Conservation (phyloP, 1,140 invertebrate species). For the Anagrus nilaparvatae region DNA sequence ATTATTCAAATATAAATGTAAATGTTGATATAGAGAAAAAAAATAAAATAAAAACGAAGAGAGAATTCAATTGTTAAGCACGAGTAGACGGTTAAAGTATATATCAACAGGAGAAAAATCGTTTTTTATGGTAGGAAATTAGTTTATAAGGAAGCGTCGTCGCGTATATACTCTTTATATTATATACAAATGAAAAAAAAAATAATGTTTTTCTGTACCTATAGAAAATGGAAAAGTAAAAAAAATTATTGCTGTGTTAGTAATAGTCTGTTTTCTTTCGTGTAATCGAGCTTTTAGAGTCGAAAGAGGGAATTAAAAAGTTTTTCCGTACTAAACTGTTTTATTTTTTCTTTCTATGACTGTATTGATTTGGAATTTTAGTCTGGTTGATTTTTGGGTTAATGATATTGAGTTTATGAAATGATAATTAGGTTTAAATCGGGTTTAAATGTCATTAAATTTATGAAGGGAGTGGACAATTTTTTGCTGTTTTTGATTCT, state of each 20-base stretch:
- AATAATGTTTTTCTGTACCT: too few relatives aligned
- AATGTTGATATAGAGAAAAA: constrained; percentile 40
- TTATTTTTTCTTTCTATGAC: too few relatives aligned
- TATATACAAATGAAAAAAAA: constrained; percentile 25
- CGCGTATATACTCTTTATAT: too few relatives aligned
- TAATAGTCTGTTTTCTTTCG: too few relatives aligned
- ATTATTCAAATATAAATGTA: constrained; percentile 48
- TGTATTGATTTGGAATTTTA: too few relatives aligned
- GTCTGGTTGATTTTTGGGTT: too few relatives aligned
- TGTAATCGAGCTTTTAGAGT: constrained; percentile 3
- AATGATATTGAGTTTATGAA: too few relatives aligned
- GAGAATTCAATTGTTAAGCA: constrained; percentile 43
- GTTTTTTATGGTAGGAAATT: constrained; percentile 33
- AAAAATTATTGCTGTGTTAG: constrained; percentile 9
- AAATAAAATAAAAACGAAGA: constrained; percentile 41
- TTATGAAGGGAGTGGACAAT: too few relatives aligned
- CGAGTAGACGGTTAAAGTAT: constrained; percentile 22
- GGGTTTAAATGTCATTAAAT: too few relatives aligned
- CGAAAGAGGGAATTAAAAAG: constrained; percentile 10
- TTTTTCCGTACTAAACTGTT: too few relatives aligned
- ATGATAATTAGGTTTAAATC: too few relatives aligned
- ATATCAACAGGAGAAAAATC: constrained; percentile 15
- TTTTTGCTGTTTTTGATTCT: too few relatives aligned
- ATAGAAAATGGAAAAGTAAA: neutral
- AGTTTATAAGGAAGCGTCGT: constrained; percentile 42